Percentiles rank a stretch among this genome's conserved stretches.
Conservation (phyloP, 2,797 vertebrate genomes). For the Kryptopterus vitreolus region DNA sequence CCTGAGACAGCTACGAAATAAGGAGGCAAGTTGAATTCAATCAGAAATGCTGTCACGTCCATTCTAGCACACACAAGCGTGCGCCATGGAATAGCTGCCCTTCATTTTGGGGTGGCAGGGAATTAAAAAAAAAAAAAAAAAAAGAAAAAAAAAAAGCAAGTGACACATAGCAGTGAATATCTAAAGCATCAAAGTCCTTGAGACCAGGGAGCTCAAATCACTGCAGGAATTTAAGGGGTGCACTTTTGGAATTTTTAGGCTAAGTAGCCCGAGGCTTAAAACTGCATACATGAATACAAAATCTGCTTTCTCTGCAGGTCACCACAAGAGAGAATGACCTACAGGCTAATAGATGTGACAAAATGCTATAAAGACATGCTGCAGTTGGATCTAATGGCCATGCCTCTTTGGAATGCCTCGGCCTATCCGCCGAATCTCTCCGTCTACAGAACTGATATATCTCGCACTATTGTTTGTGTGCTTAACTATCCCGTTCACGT, state of each 20-base stretch:
- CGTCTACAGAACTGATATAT: neutral
- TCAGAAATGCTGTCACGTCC: constrained; percentile 61
- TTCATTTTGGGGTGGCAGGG: constrained; percentile 26
- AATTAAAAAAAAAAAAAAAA: neutral
- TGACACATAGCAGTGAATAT: constrained; percentile 32
- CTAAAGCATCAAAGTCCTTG: constrained; percentile 36
- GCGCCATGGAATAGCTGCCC: constrained; percentile 32
- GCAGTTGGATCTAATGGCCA: constrained; percentile 35
- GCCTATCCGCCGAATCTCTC: constrained; percentile 30
- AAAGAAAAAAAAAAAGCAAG: constrained; percentile 13
- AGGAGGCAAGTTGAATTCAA: constrained; percentile 63
- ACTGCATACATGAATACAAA: constrained; percentile 51
- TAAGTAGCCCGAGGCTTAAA: constrained; percentile 48
- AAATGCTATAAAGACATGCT: constrained; percentile 40
- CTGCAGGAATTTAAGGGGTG: constrained; percentile 40
- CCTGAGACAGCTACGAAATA: constrained; percentile 56
- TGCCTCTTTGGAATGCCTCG: constrained; percentile 18
- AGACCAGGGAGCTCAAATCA: constrained; percentile 37
- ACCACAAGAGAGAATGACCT: constrained; percentile 45
- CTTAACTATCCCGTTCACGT: constrained; percentile 30
- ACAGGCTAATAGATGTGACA: constrained; percentile 54
- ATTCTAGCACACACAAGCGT: constrained; percentile 42
- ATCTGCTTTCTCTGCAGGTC: constrained; percentile 41
- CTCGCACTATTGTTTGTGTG: constrained; percentile 2
- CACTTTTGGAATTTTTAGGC: constrained; percentile 42